Conservation (phyloP, 30 jellyfish, hydroid and myxozoan species). For the Rhopilema esculentum region DNA sequence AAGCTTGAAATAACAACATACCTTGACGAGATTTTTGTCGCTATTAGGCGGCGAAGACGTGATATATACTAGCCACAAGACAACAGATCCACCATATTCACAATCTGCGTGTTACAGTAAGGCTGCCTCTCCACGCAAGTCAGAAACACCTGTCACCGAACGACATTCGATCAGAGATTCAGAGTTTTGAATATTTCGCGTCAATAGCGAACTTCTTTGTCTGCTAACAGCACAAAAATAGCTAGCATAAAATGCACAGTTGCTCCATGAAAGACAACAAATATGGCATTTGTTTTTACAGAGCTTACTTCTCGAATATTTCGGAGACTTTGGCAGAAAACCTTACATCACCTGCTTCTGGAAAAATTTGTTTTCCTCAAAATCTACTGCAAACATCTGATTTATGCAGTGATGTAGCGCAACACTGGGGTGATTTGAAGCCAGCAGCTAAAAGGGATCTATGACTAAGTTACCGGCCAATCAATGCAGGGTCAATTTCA, state of each 20-base stretch:
- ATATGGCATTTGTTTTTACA: background rate
- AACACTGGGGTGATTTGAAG: background rate
- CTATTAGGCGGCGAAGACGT: background rate
- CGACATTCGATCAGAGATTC: background rate
- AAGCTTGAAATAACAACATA: background rate
- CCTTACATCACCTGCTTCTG: slow-evolving; percentile 37
- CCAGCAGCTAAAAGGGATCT: background rate
- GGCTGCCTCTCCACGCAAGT: background rate
- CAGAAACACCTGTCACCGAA: background rate
- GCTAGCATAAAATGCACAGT: background rate
- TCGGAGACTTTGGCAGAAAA: background rate
- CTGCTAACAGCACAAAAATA: background rate
- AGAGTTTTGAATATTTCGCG: background rate
- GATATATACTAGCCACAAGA: background rate
- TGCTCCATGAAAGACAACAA: background rate
- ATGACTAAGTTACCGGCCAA: too few relatives aligned
- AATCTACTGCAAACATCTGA: slow-evolving; percentile 54
- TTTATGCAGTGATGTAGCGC: slow-evolving; percentile 31
- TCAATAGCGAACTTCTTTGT: background rate
- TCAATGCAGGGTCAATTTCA: too few relatives aligned
- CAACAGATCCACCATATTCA: background rate
- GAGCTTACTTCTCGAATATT: background rate
- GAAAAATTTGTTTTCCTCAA: slow-evolving; percentile 26
- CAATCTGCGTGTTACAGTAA: too few relatives aligned
- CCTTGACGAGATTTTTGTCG: background rate